Evolutionary conservation across 1,140 invertebrate genomes (phyloP).

Genomic region (Neodiprion virginianus): DNA sequence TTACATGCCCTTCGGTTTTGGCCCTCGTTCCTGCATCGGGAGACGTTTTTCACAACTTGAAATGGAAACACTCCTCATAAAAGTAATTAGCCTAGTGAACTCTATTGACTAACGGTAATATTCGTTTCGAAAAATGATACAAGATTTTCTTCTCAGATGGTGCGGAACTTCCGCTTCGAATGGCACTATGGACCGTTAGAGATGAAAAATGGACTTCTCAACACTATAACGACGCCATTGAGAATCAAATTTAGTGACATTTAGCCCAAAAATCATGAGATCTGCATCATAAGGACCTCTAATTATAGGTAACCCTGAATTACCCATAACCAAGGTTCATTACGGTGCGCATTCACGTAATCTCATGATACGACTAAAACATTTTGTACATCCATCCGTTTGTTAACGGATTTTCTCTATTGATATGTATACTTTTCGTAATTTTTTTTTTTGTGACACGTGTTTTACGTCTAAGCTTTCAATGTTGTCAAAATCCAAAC

Average conservation of each 20-base stretch:
- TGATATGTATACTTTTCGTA: too few relatives aligned
- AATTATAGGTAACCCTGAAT: too few relatives aligned
- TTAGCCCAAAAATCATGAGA: background rate
- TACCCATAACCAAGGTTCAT: too few relatives aligned
- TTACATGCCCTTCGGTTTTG: constrained; percentile 73
- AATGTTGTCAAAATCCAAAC: too few relatives aligned
- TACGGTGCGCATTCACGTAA: too few relatives aligned
- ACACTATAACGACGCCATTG: constrained; percentile 50
- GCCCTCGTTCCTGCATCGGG: constrained; percentile 60
- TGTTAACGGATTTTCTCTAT: too few relatives aligned
- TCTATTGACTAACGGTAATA: background rate
- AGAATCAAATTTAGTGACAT: constrained; percentile 49
- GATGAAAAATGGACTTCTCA: constrained; percentile 49
- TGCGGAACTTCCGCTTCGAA: constrained; percentile 52
- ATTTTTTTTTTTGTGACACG: too few relatives aligned
- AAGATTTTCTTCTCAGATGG: constrained; percentile 36
- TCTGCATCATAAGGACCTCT: too few relatives aligned
- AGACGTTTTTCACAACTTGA: constrained; percentile 58
- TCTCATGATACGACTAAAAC: too few relatives aligned
- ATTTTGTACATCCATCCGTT: too few relatives aligned
- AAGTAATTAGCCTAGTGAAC: constrained; percentile 32
- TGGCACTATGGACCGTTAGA: constrained; percentile 48
- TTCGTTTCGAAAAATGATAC: background rate
- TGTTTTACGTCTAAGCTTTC: too few relatives aligned
- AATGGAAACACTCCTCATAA: constrained; percentile 54